Conservation (phyloP, 2,113 vertebrate species). For the Numenius arquata region DNA sequence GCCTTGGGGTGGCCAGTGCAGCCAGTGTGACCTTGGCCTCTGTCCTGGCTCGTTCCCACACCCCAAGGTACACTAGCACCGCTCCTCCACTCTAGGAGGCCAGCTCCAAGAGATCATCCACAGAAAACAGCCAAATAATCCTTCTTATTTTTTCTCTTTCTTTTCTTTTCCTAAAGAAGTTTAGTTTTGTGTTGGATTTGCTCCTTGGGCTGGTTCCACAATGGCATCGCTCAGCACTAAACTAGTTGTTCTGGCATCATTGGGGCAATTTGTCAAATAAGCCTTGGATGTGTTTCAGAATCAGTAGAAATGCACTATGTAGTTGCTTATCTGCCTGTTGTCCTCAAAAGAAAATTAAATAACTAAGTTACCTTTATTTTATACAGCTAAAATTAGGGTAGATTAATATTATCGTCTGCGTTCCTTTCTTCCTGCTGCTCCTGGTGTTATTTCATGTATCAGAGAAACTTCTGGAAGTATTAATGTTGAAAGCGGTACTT, state of each 20-base stretch:
- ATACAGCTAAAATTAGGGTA: not conserved
- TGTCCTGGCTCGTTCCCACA: not conserved
- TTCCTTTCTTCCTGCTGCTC: not conserved
- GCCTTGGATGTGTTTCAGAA: not conserved
- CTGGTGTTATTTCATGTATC: not conserved
- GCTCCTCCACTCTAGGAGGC: not conserved
- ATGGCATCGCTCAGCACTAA: not conserved
- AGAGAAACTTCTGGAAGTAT: not conserved
- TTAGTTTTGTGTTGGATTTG: not conserved
- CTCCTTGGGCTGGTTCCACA: not conserved
- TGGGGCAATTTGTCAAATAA: not conserved
- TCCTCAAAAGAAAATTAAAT: not conserved
- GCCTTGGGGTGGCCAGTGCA: not conserved
- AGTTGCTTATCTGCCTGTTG: not conserved
- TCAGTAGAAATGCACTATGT: not conserved
- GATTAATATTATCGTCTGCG: not conserved
- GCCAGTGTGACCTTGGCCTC: not conserved
- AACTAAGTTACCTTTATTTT: not conserved
- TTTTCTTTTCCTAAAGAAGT: not conserved
- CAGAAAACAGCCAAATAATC: not conserved
- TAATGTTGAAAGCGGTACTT: not conserved
- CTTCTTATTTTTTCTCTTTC: no score
- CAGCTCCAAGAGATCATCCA: not conserved
- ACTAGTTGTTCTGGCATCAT: not conserved
- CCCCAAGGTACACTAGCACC: rapidly evolving